Conservation (phyloP, 2,797 vertebrate genomes). For the Anisognathus igniventris region DNA sequence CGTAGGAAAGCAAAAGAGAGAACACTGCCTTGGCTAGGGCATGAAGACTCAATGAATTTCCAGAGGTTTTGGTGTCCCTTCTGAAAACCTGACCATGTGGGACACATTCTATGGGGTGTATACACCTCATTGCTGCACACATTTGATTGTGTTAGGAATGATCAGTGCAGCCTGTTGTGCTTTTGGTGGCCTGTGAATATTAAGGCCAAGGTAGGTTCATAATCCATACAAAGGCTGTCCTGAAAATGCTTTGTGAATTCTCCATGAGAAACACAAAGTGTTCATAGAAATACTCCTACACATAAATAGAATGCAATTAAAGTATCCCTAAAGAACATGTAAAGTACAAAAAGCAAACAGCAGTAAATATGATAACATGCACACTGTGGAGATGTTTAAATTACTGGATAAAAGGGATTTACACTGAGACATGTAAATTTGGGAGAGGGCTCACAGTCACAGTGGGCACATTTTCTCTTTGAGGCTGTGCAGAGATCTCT, state of each 20-base stretch:
- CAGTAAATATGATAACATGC: neutral
- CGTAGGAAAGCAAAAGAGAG: neutral
- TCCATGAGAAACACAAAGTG: neutral
- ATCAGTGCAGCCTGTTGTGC: neutral
- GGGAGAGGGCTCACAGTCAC: neutral
- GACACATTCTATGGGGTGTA: neutral
- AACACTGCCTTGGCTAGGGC: neutral
- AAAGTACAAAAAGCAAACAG: neutral
- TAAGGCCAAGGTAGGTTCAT: neutral
- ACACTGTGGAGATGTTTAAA: neutral
- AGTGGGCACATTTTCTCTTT: neutral
- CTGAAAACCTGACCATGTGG: neutral
- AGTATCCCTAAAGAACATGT: neutral
- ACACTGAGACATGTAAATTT: neutral
- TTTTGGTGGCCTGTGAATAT: neutral
- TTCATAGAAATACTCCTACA: neutral
- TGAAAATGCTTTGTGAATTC: neutral
- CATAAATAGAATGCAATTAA: neutral
- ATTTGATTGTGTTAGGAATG: neutral
- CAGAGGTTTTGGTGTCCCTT: neutral
- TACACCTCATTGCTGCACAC: neutral
- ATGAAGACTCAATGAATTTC: neutral
- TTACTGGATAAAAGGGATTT: neutral
- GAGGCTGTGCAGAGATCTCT: neutral
- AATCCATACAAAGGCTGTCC: neutral